Percentiles rank a stretch among this genome's conserved stretches.
phyloP scores from a whole-genome alignment of 2,797 vertebrate genomes.

The Chaetophractus vellerosus region DNA sequence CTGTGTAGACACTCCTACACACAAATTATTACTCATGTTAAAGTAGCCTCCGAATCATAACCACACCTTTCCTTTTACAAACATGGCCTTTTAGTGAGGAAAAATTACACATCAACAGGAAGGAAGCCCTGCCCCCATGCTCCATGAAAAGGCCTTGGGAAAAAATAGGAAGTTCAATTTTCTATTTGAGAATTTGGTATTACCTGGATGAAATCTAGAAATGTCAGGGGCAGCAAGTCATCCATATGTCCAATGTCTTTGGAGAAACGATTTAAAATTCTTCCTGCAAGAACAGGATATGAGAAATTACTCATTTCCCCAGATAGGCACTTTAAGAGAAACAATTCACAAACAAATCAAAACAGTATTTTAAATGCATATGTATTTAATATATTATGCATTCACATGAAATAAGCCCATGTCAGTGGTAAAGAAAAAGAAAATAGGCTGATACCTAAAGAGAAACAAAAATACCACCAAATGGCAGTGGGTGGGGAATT shows the following conservation, averaged over 20 bases:
- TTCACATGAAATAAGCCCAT: slow-evolving; percentile 69
- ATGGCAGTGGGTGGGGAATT: not conserved
- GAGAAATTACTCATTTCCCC: slow-evolving; percentile 82
- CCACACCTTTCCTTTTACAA: slow-evolving; percentile 93
- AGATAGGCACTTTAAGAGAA: slow-evolving; percentile 66
- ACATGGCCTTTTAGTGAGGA: slow-evolving; percentile 93
- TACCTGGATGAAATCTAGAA: slow-evolving; percentile 98
- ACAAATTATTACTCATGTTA: slow-evolving; percentile 91
- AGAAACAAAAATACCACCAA: slow-evolving; percentile 72
- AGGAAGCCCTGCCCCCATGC: not conserved
- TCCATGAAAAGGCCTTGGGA: not conserved
- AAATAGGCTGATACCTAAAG: slow-evolving; percentile 68
- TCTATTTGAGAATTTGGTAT: not conserved
- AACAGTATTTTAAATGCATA: slow-evolving; percentile 80
- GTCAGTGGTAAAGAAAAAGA: slow-evolving; percentile 69
- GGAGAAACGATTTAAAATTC: slow-evolving; percentile 96
- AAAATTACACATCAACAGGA: slow-evolving; percentile 5
- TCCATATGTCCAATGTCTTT: slow-evolving; percentile 98
- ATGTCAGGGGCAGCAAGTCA: slow-evolving; percentile 95
- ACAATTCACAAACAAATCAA: slow-evolving; percentile 72
- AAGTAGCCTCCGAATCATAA: slow-evolving; percentile 88
- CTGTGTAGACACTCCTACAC: slow-evolving; percentile 91
- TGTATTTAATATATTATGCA: slow-evolving; percentile 63
- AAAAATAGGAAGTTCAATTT: slow-evolving; percentile 77
- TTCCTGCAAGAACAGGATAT: slow-evolving; percentile 88